Base-by-base conservation (phyloP, 2,113 vertebrate genomes). In the Osmerus eperlanus region DNA sequence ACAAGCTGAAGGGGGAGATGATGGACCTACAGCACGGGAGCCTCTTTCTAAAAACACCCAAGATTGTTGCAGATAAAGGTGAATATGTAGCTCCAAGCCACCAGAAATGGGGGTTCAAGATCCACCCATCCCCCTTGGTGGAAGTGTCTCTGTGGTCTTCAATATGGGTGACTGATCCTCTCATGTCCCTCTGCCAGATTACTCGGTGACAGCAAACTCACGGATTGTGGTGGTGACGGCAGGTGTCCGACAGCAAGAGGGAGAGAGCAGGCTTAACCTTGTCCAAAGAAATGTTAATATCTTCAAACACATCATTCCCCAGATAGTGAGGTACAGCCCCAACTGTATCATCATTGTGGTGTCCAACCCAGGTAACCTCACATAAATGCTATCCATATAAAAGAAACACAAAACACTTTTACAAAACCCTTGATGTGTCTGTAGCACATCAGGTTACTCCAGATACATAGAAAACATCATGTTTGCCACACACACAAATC, bases 201-300 rank as follows among this genome's bases (percentile, higher is more conserved):
- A 99, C 5, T 80, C 93, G 0, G 95, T 98, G 72, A 96, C 96
- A 0, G 95, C 96, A 47, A 95, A 96, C 84, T 99, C 97, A 2
- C 97, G 91, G 77, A 90, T 99, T 0, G 96, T 99, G 4, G 94
- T 99, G 68, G 92, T 99, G n/a, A 98, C 96, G 0, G 97, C 97
- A 0, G 97, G 97, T 0, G 97, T 98, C 2, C 95, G 97, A 4
- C 97, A 99, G 84, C 97, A 99, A 82, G 97, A 99, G 70, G 97
- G 97, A 0, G 97, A 99, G 91, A 98, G 94, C 73, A 95, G 96
- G 1, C 93, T 99, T 52, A 97, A 99, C 78, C 90, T 99, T 81
- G 96, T 99, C 19, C 97, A 99, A 89, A 95, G 97, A 72, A 99
- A 99, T 1, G 95, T 99, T 59, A 95, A 95, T 2, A 95, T 99